Evolutionary conservation across 2,888 invertebrate genomes (phyloP).

Genomic region (Patella caerulea): DNA sequence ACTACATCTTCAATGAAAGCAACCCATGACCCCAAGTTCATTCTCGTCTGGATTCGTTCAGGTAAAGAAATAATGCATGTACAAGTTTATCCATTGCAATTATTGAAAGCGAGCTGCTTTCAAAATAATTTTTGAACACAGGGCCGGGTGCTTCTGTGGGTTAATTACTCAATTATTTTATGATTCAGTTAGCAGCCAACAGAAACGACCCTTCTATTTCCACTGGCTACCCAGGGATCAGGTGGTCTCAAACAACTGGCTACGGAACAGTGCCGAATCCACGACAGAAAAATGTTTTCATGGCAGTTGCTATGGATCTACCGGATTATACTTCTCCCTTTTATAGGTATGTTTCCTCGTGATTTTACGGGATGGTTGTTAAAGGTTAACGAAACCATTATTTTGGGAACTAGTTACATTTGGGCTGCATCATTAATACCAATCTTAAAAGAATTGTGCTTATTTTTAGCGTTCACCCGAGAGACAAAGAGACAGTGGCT

Average conservation of each 20-base stretch:
- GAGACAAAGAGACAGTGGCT: background rate
- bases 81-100: too few species aligned
- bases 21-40: background rate
- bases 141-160: too few species aligned
- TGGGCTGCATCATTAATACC: too few species aligned
- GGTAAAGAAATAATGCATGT: background rate
- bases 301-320: background rate
- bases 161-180: too few species aligned
- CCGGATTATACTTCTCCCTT: background rate
- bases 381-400: too few species aligned
- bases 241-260: background rate
- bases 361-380: background rate
- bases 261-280: background rate
- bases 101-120: too few species aligned
- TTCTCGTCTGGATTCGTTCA: constrained; percentile 23
- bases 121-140: too few species aligned
- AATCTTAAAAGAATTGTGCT: too few species aligned
- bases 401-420: too few species aligned
- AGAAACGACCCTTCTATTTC: background rate
- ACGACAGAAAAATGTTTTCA: background rate
- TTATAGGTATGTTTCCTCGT: background rate
- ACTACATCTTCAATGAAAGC: too few species aligned
- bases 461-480: background rate
- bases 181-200: background rate
- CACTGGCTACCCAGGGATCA: background rate